A percentile compares a stretch with the other conserved stretches of the same genome.
These are phyloP conservation scores for Pitta sordida DNA, from an alignment of 2,113 vertebrate genomes.

Conservation along the genomic window DNA sequence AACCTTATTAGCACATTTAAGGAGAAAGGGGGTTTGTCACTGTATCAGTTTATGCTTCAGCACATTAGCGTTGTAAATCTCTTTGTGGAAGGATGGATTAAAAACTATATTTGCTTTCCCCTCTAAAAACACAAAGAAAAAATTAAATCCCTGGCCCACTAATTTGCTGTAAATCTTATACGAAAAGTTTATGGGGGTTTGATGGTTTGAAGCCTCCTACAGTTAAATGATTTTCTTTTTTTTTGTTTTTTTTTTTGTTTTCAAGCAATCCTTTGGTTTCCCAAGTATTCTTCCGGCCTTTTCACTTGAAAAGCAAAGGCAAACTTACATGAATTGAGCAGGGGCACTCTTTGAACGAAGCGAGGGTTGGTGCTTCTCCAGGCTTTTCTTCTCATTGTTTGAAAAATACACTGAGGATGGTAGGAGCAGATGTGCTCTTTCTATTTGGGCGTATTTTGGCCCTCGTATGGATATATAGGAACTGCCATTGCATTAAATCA, in stretches of 20 bases:
- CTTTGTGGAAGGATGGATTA: constrained; percentile 21
- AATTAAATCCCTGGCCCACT: not conserved
- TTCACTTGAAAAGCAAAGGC: constrained; percentile 58
- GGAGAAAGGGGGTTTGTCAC: constrained; percentile 54
- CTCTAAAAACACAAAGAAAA: not conserved
- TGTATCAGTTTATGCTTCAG: constrained; percentile 59
- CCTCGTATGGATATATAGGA: not conserved
- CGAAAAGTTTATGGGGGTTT: not conserved
- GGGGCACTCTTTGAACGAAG: constrained; percentile 48
- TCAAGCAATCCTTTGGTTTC: constrained; percentile 29
- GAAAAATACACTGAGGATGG: constrained; percentile 47
- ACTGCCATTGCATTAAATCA: constrained; percentile 21
- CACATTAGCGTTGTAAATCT: constrained; percentile 27
- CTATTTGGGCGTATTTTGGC: not conserved
- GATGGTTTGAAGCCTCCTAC: not conserved
- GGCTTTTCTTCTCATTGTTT: constrained; percentile 63
- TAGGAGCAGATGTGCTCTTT: constrained; percentile 61
- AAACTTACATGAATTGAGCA: constrained; percentile 57
- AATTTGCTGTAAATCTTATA: constrained; percentile 24
- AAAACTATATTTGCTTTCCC: not conserved
- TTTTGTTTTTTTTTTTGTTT: not conserved
- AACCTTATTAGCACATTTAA: constrained; percentile 65
- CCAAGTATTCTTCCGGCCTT: constrained; percentile 54
- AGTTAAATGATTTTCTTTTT: not conserved
- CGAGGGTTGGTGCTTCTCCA: constrained; percentile 53